Evolutionary conservation across 2,888 invertebrate genomes (phyloP).

Genomic region (Conus canariensis): DNA sequence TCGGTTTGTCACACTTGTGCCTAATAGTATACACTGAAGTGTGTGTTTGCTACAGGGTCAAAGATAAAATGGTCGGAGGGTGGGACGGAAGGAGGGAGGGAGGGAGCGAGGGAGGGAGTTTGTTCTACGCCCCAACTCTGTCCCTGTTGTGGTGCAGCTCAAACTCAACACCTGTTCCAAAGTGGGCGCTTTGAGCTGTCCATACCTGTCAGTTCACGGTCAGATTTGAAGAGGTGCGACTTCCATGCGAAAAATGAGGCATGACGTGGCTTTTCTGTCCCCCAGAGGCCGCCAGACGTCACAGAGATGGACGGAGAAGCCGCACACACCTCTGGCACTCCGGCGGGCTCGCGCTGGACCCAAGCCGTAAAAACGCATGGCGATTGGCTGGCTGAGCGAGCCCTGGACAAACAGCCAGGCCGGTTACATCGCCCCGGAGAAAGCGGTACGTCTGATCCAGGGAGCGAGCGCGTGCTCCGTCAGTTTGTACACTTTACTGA

Average conservation of each 20-base stretch:
- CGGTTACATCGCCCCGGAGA: slow-evolving; percentile 1
- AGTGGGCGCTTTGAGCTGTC: background rate
- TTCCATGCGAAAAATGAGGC: background rate
- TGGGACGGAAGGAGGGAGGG: background rate
- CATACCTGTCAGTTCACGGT: background rate
- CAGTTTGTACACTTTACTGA: slow-evolving; percentile 34
- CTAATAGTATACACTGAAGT: too few species aligned
- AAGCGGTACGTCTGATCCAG: background rate
- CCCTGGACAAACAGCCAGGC: background rate
- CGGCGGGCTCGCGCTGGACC: slow-evolving; percentile 29
- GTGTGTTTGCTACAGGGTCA: too few species aligned
- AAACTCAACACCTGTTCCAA: slow-evolving; percentile 1
- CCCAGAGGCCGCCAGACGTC: background rate
- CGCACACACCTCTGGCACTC: background rate
- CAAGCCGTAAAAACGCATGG: slow-evolving; percentile 38
- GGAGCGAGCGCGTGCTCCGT: slow-evolving; percentile 17
- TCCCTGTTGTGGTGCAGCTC: too few species aligned
- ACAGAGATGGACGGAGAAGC: background rate
- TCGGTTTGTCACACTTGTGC: too few species aligned
- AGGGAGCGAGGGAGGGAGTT: background rate
- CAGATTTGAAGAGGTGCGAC: background rate
- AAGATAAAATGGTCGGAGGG: background rate
- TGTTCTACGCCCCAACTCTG: too few species aligned
- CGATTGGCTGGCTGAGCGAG: slow-evolving; percentile 43
- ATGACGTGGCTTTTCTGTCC: background rate